Base-by-base conservation (phyloP, 2,113 vertebrate genomes). In the Coptodon bakossiorum region DNA sequence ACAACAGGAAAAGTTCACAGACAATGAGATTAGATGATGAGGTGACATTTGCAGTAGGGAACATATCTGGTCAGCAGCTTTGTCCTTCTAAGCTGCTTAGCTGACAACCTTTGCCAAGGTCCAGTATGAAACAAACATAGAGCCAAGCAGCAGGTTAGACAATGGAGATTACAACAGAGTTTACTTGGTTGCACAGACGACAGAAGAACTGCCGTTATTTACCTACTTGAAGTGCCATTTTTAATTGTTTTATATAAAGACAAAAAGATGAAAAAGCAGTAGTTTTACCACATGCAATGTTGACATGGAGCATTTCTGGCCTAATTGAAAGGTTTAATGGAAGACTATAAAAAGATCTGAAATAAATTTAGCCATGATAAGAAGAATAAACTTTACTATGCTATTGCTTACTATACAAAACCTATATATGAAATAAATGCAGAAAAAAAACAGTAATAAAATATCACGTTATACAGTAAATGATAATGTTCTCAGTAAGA, bases 41-140 rank as follows among this genome's bases (percentile, higher is more conserved):
- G 91, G 90, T 93, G 93, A 89, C 92, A 96, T 91, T 93, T 93
- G 88, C 88, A 90, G 90, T 86, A 82, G 85, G 89, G 93, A 93
- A 95, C 93, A 96, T 94, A 94, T 95, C 89, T 94, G 90, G 90
- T 95, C 94, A 96, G 94, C 93, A 96, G 90, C 92, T 95, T 94
- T 95, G 89, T 87, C 50, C 24, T 48, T 82, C 81, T 96, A 95
- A 96, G 92, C 87, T 87, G 92, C 91, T 94, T 91, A 93, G 85
- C 79, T 85, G 83, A 88, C 92, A 82, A 91, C 83, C 88, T 93
- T 92, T 91, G 82, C 84, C 81, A 92, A 91, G 89, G 88, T 91
- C 88, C 85, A 86, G 17, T 53, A 83, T 40, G 81, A 87, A 91
- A 91, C 34, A 92, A 87, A 76, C 78, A 54, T 24, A n/a, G 14